phyloP scores from a whole-genome alignment of 2,113 vertebrate genomes.

The Nothocercus julius region DNA sequence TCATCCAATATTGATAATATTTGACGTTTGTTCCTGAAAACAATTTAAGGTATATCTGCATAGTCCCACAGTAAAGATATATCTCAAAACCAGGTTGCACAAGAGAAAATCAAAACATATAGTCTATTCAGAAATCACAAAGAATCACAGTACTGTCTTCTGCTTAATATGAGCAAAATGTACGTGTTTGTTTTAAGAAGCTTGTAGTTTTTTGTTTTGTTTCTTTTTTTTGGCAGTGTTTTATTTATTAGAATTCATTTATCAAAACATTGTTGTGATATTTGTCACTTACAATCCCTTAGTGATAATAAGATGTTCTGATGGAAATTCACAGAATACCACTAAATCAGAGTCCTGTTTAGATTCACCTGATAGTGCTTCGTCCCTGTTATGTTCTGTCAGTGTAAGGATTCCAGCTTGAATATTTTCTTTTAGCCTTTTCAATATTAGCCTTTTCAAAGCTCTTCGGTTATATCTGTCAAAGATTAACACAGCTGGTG shows the following conservation, averaged over 20 bases:
- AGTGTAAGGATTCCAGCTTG: not conserved
- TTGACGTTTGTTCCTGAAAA: slow-evolving; percentile 37
- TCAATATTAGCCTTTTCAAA: not conserved
- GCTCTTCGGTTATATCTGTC: not conserved
- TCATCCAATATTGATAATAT: slow-evolving; percentile 16
- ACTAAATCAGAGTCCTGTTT: not conserved
- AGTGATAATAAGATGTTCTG: not conserved
- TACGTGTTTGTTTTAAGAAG: slow-evolving; percentile 1
- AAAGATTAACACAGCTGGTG: not conserved
- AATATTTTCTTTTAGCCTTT: not conserved
- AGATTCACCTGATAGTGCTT: not conserved
- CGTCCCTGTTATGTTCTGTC: not conserved
- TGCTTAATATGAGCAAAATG: not conserved
- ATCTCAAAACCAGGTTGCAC: not conserved
- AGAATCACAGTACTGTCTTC: not conserved
- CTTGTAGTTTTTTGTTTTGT: not conserved
- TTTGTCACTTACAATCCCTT: not conserved
- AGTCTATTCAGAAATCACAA: slow-evolving; percentile 16
- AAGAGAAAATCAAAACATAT: slow-evolving; percentile 2
- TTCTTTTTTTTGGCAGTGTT: not conserved
- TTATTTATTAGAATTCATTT: slow-evolving; percentile 21
- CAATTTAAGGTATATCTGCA: not conserved
- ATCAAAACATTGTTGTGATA: not conserved
- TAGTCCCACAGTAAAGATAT: not conserved
- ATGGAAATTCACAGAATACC: not conserved